Evolutionary conservation across 2,113 vertebrate genomes (phyloP), one percentile per base, ranked within the genome.

Genomic region (Haemorhous mexicanus): DNA sequence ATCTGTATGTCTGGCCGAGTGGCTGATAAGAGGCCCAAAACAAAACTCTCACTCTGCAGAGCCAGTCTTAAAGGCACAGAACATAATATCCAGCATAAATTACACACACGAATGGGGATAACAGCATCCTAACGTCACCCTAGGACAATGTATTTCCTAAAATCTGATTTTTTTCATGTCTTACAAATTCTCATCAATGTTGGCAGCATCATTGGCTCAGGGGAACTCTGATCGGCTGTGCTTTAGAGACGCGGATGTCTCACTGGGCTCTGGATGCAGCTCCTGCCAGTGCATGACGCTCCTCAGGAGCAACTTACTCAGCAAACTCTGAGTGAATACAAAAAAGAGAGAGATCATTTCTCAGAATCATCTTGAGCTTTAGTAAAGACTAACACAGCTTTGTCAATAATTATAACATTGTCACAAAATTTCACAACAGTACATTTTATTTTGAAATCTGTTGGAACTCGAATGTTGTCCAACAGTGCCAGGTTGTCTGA

Each of bases 171-270:
- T 67, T 83, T 1, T 50, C n/a, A 2, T 50, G 47, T 16, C 33
- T 89, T 53, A 20, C 0, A 6, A 56, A 41, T 77, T 81, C n/a
- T 84, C 3, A 2, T 85, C 37, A 27, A 15, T 28, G 19, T 22
- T 53, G n/a, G 4, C 27, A 58, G 16, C 0, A 1, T 2, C 10
- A 4, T 0, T 72, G 58, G 10, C 20, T 24, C 30, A 24, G 33
- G 10, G 11, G 9, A 78, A 2, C 15, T 44, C 62, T 61, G 35
- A 39, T 39, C 7, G 11, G 44, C 6, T 67, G 50, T 46, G 21
- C 44, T 76, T 81, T 78, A 35, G 13, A 6, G 30, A 15, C 52
- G 14, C 8, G 68, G 26, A 10, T 7, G 2, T 21, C 19, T 79
- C 44, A 7, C 22, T 16, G 8, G 16, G 26, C 7, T 86, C 28